These are phyloP conservation scores for Sciaenops ocellatus DNA, from an alignment of 2,797 vertebrate species.

Conservation along the genomic window DNA sequence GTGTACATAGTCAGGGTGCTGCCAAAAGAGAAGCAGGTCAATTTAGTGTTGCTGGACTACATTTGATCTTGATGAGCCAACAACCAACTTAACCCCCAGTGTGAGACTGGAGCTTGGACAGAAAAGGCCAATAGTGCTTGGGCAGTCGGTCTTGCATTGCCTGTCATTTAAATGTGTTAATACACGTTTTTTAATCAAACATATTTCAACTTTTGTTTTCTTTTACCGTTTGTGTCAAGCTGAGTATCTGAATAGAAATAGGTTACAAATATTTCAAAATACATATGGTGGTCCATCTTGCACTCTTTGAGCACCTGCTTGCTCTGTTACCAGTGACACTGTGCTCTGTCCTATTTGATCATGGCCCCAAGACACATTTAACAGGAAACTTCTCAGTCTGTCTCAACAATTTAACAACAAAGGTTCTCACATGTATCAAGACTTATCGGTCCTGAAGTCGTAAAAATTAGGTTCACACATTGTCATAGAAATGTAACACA, in stretches of 20 bases:
- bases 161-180: neutral
- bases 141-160: neutral
- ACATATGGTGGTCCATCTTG: constrained; percentile 4
- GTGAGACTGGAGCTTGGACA: constrained; percentile 11
- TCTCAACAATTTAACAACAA: constrained; percentile 51
- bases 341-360: constrained; percentile 27
- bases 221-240: neutral
- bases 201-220: neutral
- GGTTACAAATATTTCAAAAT: neutral
- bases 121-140: constrained; percentile 19
- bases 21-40: constrained; percentile 44
- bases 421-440: constrained; percentile 32
- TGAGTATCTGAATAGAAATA: neutral
- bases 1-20: constrained; percentile 15
- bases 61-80: constrained; percentile 45
- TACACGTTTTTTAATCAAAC: neutral
- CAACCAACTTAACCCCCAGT: constrained; percentile 31
- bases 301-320: constrained; percentile 5
- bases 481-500: constrained; percentile 54
- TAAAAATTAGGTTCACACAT: constrained; percentile 41
- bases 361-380: constrained; percentile 38
- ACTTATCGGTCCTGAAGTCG: constrained; percentile 12
- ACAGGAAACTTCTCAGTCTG: constrained; percentile 43
- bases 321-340: constrained; percentile 8
- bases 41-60: constrained; percentile 31